Evolutionary conservation across 2,113 vertebrate species (phyloP).

Genomic region (Sapayoa aenigma): DNA sequence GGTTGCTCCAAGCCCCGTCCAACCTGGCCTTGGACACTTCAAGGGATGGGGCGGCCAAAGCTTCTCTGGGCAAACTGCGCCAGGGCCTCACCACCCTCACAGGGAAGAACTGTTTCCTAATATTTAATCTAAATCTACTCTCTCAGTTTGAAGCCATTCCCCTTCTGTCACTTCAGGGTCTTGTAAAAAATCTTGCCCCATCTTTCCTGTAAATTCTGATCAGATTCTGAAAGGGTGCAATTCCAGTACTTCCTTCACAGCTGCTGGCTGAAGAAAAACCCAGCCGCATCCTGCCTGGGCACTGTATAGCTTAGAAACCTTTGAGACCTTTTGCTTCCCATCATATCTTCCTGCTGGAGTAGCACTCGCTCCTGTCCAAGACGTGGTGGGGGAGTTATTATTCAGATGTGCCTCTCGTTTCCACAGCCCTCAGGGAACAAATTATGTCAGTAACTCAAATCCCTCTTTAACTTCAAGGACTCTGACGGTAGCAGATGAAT

Average conservation of each 20-base stretch:
- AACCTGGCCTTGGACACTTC: fast-evolving
- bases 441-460: constrained; percentile 27
- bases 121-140: not conserved
- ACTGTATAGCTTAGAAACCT: not conserved
- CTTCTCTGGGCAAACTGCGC: not conserved
- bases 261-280: not conserved
- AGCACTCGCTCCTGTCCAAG: fast-evolving
- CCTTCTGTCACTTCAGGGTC: not conserved
- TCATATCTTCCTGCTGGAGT: not conserved
- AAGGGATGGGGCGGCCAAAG: not conserved
- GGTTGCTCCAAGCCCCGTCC: fast-evolving
- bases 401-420: not conserved
- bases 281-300: not conserved
- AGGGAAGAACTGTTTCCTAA: not conserved
- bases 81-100: fast-evolving
- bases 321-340: not conserved
- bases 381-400: not conserved
- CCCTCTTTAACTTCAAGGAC: constrained; percentile 34
- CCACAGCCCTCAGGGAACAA: constrained; percentile 22
- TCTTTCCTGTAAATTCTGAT: not conserved
- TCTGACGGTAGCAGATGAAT: not conserved
- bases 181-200: not conserved
- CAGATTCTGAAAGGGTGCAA: not conserved
- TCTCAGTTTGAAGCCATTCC: not conserved
- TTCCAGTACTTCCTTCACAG: not conserved